phyloP scores from a whole-genome alignment of 2,113 vertebrate genomes.

The Alligator sinensis region DNA sequence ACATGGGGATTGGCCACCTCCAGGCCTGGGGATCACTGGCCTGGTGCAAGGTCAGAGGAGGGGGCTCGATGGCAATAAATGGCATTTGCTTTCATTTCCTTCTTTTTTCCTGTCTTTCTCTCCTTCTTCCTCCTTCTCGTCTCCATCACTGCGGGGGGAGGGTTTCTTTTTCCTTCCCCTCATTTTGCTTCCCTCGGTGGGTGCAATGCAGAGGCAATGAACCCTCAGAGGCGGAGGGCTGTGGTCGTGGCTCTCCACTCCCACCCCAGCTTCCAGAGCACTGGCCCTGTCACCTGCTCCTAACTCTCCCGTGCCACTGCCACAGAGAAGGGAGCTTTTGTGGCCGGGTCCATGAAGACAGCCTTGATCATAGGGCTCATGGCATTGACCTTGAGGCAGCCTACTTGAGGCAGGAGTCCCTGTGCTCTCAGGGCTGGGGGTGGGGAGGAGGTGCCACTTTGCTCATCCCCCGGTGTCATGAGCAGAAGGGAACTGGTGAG shows the following conservation, averaged over 20 bases:
- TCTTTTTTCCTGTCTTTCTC: not conserved
- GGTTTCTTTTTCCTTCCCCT: rapidly evolving
- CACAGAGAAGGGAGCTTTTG: not conserved
- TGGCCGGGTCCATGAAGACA: not conserved
- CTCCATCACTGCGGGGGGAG: too few species aligned
- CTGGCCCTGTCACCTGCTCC: not conserved
- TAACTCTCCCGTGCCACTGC: not conserved
- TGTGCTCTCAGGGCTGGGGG: not conserved
- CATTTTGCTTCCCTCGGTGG: not conserved
- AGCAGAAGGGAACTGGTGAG: not conserved
- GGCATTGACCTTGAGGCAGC: not conserved
- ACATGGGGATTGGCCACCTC: not conserved
- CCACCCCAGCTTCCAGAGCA: not conserved
- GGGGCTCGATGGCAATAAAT: not conserved
- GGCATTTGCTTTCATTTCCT: not conserved
- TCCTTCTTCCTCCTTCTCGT: too few species aligned
- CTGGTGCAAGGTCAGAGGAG: not conserved
- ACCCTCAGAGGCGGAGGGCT: too few species aligned
- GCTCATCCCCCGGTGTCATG: not conserved
- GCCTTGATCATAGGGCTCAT: not conserved
- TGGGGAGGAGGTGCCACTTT: not conserved
- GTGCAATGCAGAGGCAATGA: too few species aligned
- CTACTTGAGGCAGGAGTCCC: not conserved
- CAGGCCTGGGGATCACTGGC: not conserved
- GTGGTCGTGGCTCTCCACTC: too few species aligned